Base-by-base conservation (phyloP, 1,140 invertebrate species). In the Eumeta japonica region DNA sequence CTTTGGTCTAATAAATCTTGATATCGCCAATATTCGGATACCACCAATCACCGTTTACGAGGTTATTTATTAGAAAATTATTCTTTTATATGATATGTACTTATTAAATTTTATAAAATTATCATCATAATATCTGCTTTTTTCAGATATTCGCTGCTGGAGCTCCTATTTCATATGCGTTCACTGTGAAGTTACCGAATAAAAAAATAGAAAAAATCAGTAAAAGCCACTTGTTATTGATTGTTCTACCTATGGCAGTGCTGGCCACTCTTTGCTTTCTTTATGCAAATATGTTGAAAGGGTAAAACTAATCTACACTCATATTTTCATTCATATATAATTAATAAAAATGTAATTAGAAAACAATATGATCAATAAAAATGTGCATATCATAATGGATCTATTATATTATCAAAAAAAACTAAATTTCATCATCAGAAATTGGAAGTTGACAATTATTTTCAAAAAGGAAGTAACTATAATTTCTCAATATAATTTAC, bases 211-310 rank as follows among this genome's bases (percentile, higher is more conserved):
- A 52, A 12, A 1, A 40, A 48, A 17, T 34, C 64, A 3, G 64
- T 59, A 39, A 68, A 61, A 29, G 63, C 60, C 43, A 37, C 70
- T 50, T 70, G 9, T 35, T 71, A 10, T 59, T 59, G 28, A 58
- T 72, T 14, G 56, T 52, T 38, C 31, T 72, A 35, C 70, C 70
- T 11, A 57, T 57, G 5, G 36, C 66, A 16, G 54, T 66, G 10
- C 43, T 74, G 2, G 56, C 52, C 16, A 57, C 57, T 28, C 45
- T 72, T 33, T 74, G 66, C 55, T 74, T 74, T 39, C 48, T 72
- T 0, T 71, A 64, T 41, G 60, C 63, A 10, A 74, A 74, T 50
- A 68, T 74, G 63, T 42, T 74, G 12, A 68, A 70, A 48, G 65
- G 59, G 66, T 74, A 52, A 49, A 56, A 46, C n/a, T n/a, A n/a